Conservation (phyloP, 2,888 invertebrate species). For the Aphidoletes aphidimyza region DNA sequence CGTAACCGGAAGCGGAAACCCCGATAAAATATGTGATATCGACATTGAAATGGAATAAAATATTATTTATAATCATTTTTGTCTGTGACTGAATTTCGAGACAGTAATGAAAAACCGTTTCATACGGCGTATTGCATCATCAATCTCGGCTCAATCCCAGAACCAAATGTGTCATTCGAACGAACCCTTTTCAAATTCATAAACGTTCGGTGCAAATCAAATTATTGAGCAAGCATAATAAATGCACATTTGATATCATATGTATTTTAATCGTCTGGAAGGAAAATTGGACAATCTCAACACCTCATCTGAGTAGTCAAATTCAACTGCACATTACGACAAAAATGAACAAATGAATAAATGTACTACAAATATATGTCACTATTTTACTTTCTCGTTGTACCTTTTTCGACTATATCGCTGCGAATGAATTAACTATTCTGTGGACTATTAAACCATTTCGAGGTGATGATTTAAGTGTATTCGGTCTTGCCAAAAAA, state of each 20-base stretch:
- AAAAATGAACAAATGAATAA: background rate
- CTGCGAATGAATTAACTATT: background rate
- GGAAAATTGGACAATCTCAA: background rate
- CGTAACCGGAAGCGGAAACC: constrained; percentile 9
- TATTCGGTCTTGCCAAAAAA: background rate
- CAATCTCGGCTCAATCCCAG: background rate
- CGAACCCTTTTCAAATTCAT: constrained; percentile 20
- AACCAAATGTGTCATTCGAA: constrained; percentile 1
- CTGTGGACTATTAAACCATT: background rate
- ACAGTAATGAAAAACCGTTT: background rate
- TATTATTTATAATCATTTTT: constrained; percentile 46
- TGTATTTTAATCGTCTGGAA: background rate
- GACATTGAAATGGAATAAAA: constrained; percentile 31
- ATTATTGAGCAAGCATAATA: background rate
- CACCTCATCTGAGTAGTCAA: background rate
- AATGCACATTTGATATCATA: constrained; percentile 5
- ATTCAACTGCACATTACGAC: no score
- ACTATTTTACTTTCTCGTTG: background rate
- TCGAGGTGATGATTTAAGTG: background rate
- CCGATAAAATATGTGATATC: constrained; percentile 32
- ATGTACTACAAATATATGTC: background rate
- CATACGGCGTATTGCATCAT: background rate
- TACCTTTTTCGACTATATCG: background rate
- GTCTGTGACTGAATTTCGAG: constrained; percentile 10
- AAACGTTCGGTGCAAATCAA: constrained; percentile 6